A percentile compares a stretch with the other conserved stretches of the same genome.
These are phyloP conservation scores for Dasypus novemcinctus DNA, from an alignment of 2,113 vertebrate genomes.

Conservation along the genomic window DNA sequence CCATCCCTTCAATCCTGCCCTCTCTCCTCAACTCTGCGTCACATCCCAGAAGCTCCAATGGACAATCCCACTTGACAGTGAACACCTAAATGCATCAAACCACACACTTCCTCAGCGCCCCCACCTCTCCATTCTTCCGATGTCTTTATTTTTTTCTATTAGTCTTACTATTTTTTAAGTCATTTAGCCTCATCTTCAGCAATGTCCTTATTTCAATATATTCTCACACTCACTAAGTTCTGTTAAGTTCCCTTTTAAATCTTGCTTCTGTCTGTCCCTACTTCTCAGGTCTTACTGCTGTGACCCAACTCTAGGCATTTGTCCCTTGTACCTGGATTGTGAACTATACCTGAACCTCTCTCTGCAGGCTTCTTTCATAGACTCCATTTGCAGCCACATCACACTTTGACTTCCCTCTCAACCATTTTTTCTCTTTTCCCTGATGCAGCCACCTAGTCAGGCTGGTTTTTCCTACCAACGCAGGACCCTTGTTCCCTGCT, in stretches of 20 bases:
- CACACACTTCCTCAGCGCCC: too few species aligned
- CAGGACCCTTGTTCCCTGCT: neutral
- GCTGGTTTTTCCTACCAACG: neutral
- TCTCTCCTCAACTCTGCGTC: neutral
- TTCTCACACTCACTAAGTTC: neutral
- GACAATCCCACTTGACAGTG: neutral
- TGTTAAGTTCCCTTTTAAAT: neutral
- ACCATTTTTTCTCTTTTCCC: neutral
- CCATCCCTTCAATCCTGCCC: neutral
- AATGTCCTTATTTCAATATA: neutral
- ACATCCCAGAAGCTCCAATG: neutral
- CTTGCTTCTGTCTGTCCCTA: neutral
- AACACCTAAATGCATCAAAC: neutral
- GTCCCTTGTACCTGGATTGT: neutral
- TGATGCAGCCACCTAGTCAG: neutral
- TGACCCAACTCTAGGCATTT: neutral
- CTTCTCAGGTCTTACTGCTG: neutral
- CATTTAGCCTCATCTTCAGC: neutral
- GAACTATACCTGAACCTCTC: rapidly evolving
- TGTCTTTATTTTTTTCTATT: neutral
- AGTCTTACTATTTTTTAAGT: neutral
- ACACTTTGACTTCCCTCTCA: neutral
- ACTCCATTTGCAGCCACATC: neutral
- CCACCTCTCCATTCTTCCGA: neutral
- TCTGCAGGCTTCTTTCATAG: neutral